Evolutionary conservation across 2,888 invertebrate genomes (phyloP).

Genomic region (Athetis lepigone): DNA sequence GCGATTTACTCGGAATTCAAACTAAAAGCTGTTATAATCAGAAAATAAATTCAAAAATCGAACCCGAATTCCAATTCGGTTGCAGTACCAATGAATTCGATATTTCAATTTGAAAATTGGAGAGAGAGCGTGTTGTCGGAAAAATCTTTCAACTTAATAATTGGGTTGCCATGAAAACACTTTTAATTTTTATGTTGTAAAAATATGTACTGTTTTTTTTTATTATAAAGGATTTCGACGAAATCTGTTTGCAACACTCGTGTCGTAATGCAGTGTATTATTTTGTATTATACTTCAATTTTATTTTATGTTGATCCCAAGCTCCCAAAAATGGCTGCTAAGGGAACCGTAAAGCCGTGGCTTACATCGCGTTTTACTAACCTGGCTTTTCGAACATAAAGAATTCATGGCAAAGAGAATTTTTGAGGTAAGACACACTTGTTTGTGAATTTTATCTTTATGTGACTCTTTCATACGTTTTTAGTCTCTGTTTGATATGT

Average conservation of each 20-base stretch:
- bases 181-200: not conserved
- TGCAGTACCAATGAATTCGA: constrained; percentile 38
- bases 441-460: constrained; percentile 73
- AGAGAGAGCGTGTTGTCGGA: not conserved
- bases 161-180: constrained; percentile 2
- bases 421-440: constrained; percentile 76
- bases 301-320: constrained; percentile 83
- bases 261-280: constrained; percentile 70
- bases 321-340: constrained; percentile 75
- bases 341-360: constrained; percentile 80
- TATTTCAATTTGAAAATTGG: constrained; percentile 49
- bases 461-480: constrained; percentile 55
- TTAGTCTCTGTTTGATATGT: constrained; percentile 51
- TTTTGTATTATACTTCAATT: constrained; percentile 76
- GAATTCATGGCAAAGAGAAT: constrained; percentile 83
- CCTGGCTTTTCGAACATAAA: constrained; percentile 78
- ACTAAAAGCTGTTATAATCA: constrained; percentile 7
- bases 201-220: constrained; percentile 14
- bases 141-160: constrained; percentile 36
- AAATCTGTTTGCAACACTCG: constrained; percentile 54
- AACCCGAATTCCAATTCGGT: constrained; percentile 31
- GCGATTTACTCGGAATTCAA: too few species aligned
- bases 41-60: constrained; percentile 41
- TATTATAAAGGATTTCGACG: not conserved
- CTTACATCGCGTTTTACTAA: constrained; percentile 78